Evolutionary conservation across 2,888 invertebrate genomes (phyloP), one percentile per base, ranked within the genome.

Genomic region (Cryptocephalus primarius): DNA sequence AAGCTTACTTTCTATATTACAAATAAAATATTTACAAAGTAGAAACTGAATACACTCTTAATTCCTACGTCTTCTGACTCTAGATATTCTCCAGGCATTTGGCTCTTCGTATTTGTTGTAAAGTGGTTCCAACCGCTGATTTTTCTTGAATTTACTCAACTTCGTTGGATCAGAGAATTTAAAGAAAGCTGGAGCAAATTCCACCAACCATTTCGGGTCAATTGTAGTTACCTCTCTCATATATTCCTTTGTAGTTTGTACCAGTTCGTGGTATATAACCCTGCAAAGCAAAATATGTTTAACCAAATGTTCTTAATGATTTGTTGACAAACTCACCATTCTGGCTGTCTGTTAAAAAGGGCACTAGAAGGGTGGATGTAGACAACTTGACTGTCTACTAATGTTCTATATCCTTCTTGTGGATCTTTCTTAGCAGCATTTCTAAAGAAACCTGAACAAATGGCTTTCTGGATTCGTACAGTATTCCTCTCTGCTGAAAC

Each of bases 391-490:
- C 92, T 90, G 70, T 99, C 99, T 0, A 96, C 96, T 8, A 99
- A 75, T 0, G 99, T 99, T 45, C 97, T 77, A 72, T 99, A 99
- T 0, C 89, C 89, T 72, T 99, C 97, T 67, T 97, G 97, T 0
- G 97, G 97, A 75, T 99, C 97, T 66, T 97, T 96, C 72, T 99
- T 99, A 0, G 96, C 95, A 1, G 97, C 96, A 72, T 99, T 97
- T 46, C 97, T 77, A 74, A 99, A 99, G 76, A 96, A 99, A 1
- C 97, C 99, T 0, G 94, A 91, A 68, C 97, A 96, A 44, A 99
- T 90, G 0, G 96, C 93, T 72, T 99, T 99, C 71, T 99, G 99
- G 9, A 97, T 86, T 41, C 93, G 78, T 0, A 93, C 93, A 0
- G 92, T 93, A 66, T 93, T 93, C 66, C 94, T 92, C 1, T 90